Evolutionary conservation across 2,113 vertebrate genomes (phyloP).

Genomic region (Nothocercus nigrocapillus): DNA sequence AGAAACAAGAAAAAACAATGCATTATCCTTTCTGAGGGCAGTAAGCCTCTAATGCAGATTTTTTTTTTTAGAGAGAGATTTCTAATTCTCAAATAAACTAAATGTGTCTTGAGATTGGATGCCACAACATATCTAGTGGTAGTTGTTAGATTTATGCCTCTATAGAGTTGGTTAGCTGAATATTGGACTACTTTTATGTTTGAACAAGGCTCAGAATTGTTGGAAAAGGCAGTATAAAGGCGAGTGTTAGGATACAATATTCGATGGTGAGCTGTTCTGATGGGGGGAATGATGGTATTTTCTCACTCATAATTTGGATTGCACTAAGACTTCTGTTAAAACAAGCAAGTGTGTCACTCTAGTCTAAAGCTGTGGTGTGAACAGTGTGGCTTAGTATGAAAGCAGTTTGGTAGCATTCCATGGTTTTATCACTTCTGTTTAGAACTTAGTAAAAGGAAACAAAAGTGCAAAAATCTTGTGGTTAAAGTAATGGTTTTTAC

Average conservation of each 20-base stretch:
- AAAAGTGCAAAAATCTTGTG: not conserved
- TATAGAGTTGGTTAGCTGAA: not conserved
- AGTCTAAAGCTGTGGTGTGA: conserved; percentile 32
- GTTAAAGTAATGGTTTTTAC: not conserved
- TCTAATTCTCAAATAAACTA: conserved; percentile 56
- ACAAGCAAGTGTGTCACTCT: not conserved
- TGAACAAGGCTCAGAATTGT: not conserved
- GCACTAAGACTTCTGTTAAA: not conserved
- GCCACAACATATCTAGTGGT: not conserved
- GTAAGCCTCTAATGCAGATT: conserved; percentile 56
- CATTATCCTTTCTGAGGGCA: conserved; percentile 85
- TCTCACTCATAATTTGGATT: not conserved
- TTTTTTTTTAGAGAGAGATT: conserved; percentile 13
- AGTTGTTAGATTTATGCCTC: not conserved
- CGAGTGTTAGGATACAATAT: not conserved
- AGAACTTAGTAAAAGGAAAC: conserved; percentile 36
- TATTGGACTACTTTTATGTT: not conserved
- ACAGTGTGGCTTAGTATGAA: conserved; percentile 5
- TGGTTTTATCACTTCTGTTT: conserved; percentile 40
- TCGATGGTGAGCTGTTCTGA: not conserved
- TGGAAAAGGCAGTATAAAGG: not conserved
- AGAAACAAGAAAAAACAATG: conserved; percentile 82
- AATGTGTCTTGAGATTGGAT: conserved; percentile 13
- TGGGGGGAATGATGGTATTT: not conserved
- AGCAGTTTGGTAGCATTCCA: not conserved